Evolutionary conservation across 2,797 vertebrate genomes (phyloP).

Genomic region (Oreortyx pictus): DNA sequence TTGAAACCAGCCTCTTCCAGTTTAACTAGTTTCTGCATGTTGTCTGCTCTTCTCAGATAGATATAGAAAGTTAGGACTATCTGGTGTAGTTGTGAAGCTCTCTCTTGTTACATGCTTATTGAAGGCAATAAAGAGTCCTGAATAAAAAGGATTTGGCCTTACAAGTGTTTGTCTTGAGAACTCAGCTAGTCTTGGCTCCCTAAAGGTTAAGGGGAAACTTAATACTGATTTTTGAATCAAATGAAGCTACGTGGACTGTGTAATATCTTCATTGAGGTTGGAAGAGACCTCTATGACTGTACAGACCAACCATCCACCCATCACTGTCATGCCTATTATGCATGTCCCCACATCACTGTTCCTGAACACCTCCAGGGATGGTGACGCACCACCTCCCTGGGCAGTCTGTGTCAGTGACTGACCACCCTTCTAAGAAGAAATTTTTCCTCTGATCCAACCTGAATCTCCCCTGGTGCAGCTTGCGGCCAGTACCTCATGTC

Average conservation of each 20-base stretch:
- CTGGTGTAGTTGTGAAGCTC: not conserved
- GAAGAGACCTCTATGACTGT: too few relatives aligned
- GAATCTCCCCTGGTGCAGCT: too few relatives aligned
- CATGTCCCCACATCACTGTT: too few relatives aligned
- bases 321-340: too few relatives aligned
- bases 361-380: too few relatives aligned
- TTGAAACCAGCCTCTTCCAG: not conserved
- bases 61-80: not conserved
- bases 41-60: not conserved
- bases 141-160: not conserved
- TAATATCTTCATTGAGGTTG: too few relatives aligned
- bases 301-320: too few relatives aligned
- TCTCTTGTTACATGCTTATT: not conserved
- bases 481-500: too few relatives aligned
- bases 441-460: too few relatives aligned
- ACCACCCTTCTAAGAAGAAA: too few relatives aligned
- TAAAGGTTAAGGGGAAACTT: not conserved
- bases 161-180: not conserved
- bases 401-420: too few relatives aligned
- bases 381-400: too few relatives aligned
- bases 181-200: not conserved
- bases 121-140: not conserved
- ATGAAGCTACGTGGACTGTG: fast-evolving
- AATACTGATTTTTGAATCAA: not conserved
- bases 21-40: not conserved